phyloP scores from a whole-genome alignment of 2,888 invertebrate species.

The Koerneria pararmatus region DNA sequence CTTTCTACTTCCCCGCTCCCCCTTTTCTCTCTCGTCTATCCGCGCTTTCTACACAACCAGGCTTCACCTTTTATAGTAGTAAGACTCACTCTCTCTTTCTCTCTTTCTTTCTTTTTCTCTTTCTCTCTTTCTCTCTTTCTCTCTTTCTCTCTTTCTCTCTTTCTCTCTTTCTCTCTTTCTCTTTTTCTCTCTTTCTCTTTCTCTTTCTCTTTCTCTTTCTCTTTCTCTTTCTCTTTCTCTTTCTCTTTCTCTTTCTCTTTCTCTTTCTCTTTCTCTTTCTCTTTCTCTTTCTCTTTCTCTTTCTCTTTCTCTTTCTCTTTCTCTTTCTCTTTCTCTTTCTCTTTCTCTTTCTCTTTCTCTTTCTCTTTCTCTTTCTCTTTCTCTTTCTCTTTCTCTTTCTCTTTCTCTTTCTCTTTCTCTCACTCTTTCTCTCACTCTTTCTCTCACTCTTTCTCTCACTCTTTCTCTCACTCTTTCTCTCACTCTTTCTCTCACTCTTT shows the following conservation, averaged over 20 bases:
- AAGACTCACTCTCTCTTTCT: neutral
- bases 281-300: neutral
- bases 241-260: neutral
- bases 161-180: conserved; percentile 2
- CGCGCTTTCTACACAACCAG: too few relatives aligned
- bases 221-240: neutral
- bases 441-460: neutral
- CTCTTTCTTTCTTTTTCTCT: neutral
- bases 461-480: neutral
- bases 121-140: neutral
- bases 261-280: neutral
- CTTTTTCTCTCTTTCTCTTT: neutral
- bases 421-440: neutral
- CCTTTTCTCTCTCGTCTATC: conserved; percentile 9
- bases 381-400: neutral
- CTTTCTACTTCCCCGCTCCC: neutral
- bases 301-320: neutral
- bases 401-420: neutral
- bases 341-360: neutral
- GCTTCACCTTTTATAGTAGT: too few relatives aligned
- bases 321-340: neutral
- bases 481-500: neutral
- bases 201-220: neutral
- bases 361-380: neutral
- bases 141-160: neutral